Percentiles rank a stretch among this genome's conserved stretches.
phyloP scores from a whole-genome alignment of 2,888 invertebrate genomes.

The Chrysodeixis includens region DNA sequence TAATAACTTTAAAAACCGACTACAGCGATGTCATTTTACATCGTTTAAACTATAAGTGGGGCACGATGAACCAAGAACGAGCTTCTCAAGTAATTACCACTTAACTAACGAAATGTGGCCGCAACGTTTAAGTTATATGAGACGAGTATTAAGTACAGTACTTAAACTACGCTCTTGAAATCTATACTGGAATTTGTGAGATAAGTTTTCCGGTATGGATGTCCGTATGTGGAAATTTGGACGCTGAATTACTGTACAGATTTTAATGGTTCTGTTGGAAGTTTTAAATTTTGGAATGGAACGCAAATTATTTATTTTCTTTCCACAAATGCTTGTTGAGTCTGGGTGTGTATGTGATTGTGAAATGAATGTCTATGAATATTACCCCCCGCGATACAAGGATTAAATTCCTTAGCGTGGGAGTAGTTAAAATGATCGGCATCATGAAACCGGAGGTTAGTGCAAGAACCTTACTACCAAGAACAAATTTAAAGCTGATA shows the following conservation, averaged over 20 bases:
- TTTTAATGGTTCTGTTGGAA: too few relatives aligned
- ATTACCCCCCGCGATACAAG: too few relatives aligned
- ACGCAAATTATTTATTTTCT: too few relatives aligned
- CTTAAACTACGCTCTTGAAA: neutral
- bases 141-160: slow-evolving; percentile 2
- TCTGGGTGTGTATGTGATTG: too few relatives aligned
- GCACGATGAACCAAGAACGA: neutral
- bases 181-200: neutral
- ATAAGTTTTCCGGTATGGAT: neutral
- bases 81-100: neutral
- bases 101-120: slow-evolving; percentile 4
- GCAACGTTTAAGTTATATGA: slow-evolving; percentile 4
- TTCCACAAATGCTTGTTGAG: too few relatives aligned
- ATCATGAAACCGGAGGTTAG: too few relatives aligned
- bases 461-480: too few relatives aligned
- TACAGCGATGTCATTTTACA: neutral
- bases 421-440: too few relatives aligned
- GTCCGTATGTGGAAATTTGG: neutral
- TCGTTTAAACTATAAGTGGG: slow-evolving; percentile 3
- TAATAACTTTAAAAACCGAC: neutral
- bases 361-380: too few relatives aligned
- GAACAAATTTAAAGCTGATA: slow-evolving; percentile 2
- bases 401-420: too few relatives aligned
- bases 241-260: neutral
- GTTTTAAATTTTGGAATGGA: too few relatives aligned